Evolutionary conservation across 2,888 invertebrate genomes (phyloP), one percentile per base, ranked within the genome.

Genomic region (Cephus rjabovi): DNA sequence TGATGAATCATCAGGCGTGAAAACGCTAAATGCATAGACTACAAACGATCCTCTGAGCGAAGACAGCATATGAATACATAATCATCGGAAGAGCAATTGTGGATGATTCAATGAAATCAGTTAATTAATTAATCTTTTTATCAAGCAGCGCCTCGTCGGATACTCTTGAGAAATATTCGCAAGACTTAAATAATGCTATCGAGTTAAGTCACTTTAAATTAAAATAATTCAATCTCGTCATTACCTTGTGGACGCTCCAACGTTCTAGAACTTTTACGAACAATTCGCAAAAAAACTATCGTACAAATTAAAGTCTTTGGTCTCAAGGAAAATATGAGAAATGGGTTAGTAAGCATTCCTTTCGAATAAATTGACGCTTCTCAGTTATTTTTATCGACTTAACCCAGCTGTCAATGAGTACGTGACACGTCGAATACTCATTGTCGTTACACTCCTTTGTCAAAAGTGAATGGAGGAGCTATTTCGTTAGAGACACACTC

Each of bases 1-100:
- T 78, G 84, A 83, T 87, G 88, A 86, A 81, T 87, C 85, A 85
- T 85, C 82, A 80, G 76, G 83, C 84, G 82, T 82, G 82, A 81
- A 81, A 83, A 85, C 34, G 34, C 68, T 56, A 77, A 68, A 77
- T 74, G 37, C 12, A 31, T 56, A 33, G n/a, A 56, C 34, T 12
- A 40, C 77, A 81, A 77, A 77, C 77, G 78, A 81, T 78, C 74
- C 77, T 74, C 68, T 73, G 69, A 74, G 12, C 77, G 74, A 81
- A 23, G 56, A 56, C 56, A 56, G 56, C 23, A 56, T 9, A 56
- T 23, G 56, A 56, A 56, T 56, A 9, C 56, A 15, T 56, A 56
- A 56, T 56, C 56, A 56, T 56, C 23, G 56, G 6, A 56, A 56
- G 23, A 56, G 23, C 23, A 56, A 56, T 56, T 23, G 23, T 23